A percentile compares a stretch with the other conserved stretches of the same genome.
Evolutionary conservation across 2,888 invertebrate genomes (phyloP).

Genomic region (Meteorus colon): DNA sequence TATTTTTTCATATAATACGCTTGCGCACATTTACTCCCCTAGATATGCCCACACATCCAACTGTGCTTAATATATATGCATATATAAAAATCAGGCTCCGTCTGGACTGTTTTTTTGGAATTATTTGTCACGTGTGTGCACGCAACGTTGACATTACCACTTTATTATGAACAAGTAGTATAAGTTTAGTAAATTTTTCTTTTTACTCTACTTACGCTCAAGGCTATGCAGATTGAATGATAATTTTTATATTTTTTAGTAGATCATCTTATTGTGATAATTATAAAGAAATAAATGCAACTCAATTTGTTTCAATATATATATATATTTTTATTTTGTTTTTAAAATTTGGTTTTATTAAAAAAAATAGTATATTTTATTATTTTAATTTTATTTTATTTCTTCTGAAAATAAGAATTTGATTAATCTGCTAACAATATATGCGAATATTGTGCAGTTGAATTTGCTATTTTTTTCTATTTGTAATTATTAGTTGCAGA

Average conservation of each 20-base stretch:
- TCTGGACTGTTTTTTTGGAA: neutral
- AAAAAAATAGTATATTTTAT: conserved; percentile 29
- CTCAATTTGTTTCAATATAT: neutral
- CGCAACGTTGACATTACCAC: conserved; percentile 17
- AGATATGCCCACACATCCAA: conserved; percentile 8
- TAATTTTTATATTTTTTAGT: neutral
- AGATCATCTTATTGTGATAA: neutral
- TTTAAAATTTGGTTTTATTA: neutral
- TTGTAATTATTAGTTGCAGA: conserved; percentile 11
- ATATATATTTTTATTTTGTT: neutral
- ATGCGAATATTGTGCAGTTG: conserved; percentile 7
- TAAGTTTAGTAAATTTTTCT: neutral
- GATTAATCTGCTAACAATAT: conserved; percentile 53
- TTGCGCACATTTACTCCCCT: conserved; percentile 47
- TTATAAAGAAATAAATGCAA: neutral
- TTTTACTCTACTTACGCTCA: neutral
- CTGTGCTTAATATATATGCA: neutral
- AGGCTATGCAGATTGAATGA: neutral
- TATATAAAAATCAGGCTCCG: neutral
- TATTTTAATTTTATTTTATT: conserved; percentile 39
- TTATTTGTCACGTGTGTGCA: conserved; percentile 11
- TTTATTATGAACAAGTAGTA: neutral
- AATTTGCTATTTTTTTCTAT: conserved; percentile 8
- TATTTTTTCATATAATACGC: conserved; percentile 41
- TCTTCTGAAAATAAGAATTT: conserved; percentile 65